Base-by-base conservation (phyloP, 2,113 vertebrate species). In the Paradoxurus hermaphroditus region DNA sequence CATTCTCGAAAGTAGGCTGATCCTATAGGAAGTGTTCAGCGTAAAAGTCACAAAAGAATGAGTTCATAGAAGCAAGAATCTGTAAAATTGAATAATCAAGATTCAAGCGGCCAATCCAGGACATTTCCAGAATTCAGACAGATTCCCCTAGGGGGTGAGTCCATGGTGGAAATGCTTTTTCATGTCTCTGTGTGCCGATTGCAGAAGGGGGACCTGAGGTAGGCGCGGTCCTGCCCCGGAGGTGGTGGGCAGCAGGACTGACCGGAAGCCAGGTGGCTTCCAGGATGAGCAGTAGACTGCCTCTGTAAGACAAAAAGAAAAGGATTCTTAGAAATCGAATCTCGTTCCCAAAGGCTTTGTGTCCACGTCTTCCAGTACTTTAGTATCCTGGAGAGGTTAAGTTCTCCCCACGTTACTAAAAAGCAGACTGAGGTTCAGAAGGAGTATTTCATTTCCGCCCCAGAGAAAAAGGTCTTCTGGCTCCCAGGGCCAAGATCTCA, bases 1-100 rank as follows among this genome's bases (percentile, higher is more conserved):
- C 81, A 21, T 86, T 95, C 77, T 98, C 95, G 86, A 94, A 94
- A 94, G 92, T 91, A 97, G 92, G 93, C 97, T 95, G 97, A 98
- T 98, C 94, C 94, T 51, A 9, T 73, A 85, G 67, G 91, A 91
- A 93, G 97, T 97, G 96, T 68, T 96, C 85, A 87, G 29, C 78
- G 90, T 91, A 96, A 96, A 97, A 79, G 89, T 44, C 81, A 73
- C 83, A 56, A 59, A 85, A 94, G 36, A 90, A 16, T 36, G 49
- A 63, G 19, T 83, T 63, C 67, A 39, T 19, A 2, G 77, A 72
- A n/a, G 41, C 7, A 63, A 93, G 63, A 90, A 75, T 86, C 93
- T 83, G 11, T 90, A 51, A 81, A 73, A 46, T 79, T 53, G 39
- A 51, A 63, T 78, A 62, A 65, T 63, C 34, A 84, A 62, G 79